Evolutionary conservation across 92 coral and sea anemone species (phyloP).

Genomic region (Heliopora coerulea): DNA sequence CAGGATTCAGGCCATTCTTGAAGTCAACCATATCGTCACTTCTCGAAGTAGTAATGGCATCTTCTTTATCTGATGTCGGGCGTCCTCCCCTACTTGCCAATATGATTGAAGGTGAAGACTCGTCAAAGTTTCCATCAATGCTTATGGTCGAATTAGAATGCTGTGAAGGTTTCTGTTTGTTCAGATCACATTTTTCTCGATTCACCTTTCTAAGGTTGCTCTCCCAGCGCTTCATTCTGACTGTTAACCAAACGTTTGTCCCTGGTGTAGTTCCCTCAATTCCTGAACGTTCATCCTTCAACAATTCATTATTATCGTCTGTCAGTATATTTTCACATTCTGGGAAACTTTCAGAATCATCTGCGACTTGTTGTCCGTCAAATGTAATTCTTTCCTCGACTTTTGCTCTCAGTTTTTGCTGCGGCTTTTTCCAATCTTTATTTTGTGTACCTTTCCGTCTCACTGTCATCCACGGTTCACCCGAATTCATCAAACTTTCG

Average conservation of each 20-base stretch:
- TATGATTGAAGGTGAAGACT: too few species aligned
- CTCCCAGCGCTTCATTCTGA: constrained; percentile 29
- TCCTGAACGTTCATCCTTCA: too few species aligned
- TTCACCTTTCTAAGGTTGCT: constrained; percentile 25
- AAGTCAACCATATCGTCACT: too few species aligned
- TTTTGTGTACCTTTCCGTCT: background rate
- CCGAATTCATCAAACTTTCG: background rate
- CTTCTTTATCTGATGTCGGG: too few species aligned
- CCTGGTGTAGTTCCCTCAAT: background rate
- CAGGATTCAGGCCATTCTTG: too few species aligned
- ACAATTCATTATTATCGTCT: too few species aligned
- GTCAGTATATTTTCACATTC: too few species aligned
- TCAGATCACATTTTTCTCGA: background rate
- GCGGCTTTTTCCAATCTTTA: background rate
- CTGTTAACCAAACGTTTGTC: constrained; percentile 29
- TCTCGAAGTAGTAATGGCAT: too few species aligned
- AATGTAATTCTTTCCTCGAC: background rate
- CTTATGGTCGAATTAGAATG: constrained; percentile 30
- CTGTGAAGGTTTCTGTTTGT: background rate
- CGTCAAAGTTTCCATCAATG: constrained; percentile 10
- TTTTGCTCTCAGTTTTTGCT: too few species aligned
- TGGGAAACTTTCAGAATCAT: background rate
- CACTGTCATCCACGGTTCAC: constrained; percentile 15
- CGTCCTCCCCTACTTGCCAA: too few species aligned
- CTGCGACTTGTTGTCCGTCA: background rate